Conservation (phyloP, 2,888 invertebrate genomes). For the Stratiomys singularior region DNA sequence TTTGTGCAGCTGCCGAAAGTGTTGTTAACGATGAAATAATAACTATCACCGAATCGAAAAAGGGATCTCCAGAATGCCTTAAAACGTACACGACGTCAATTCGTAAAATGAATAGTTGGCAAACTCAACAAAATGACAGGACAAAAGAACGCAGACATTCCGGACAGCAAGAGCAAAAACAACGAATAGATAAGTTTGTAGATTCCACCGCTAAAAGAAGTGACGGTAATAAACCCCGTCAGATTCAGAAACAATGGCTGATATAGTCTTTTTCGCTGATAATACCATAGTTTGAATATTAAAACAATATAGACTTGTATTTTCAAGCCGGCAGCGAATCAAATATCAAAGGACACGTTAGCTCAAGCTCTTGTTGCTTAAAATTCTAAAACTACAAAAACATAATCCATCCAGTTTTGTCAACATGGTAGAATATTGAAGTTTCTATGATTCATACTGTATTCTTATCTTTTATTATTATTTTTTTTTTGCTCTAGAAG, state of each 20-base stretch:
- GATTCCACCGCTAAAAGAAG: not conserved
- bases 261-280: no score
- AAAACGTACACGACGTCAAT: not conserved
- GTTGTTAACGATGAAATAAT: slow-evolving; percentile 13
- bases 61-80: not conserved
- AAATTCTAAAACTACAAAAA: no score
- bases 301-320: no score
- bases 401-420: no score
- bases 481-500: no score
- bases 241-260: slow-evolving; percentile 27
- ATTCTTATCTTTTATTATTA: no score
- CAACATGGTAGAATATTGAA: no score
- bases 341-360: no score
- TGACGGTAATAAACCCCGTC: not conserved
- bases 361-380: no score
- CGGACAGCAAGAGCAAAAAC: not conserved
- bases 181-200: not conserved
- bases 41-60: slow-evolving; percentile 12
- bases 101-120: not conserved
- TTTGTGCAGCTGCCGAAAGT: not conserved
- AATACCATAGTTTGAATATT: no score
- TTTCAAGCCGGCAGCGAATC: no score
- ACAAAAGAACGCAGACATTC: not conserved
- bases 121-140: not conserved
- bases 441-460: no score